phyloP scores from a whole-genome alignment of 2,113 vertebrate species.

The Budorcas taxicolor region DNA sequence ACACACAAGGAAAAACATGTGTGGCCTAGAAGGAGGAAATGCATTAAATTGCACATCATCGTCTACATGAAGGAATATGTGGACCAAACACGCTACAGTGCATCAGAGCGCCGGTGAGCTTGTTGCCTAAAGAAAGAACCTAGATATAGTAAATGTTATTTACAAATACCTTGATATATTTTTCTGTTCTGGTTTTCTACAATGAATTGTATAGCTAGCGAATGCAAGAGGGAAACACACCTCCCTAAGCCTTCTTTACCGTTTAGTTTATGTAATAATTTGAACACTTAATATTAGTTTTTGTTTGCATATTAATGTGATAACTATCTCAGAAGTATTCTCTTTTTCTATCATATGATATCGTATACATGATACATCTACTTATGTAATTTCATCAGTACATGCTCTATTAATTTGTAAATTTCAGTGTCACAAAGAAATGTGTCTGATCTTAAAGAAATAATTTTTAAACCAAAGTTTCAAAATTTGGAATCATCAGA shows the following conservation, averaged over 20 bases:
- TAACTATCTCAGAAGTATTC: background rate
- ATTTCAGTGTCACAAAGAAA: background rate
- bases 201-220: background rate
- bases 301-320: background rate
- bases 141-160: background rate
- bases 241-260: background rate
- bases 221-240: background rate
- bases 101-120: accelerated
- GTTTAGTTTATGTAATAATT: background rate
- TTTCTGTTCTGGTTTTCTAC: background rate
- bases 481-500: background rate
- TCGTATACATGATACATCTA: background rate
- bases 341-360: background rate
- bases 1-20: too few species aligned
- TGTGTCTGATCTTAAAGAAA: background rate
- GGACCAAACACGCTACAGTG: background rate
- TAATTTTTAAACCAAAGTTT: background rate
- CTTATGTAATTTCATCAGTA: background rate
- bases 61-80: background rate
- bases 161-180: background rate
- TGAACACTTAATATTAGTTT: background rate
- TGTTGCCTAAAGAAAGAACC: background rate
- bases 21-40: background rate
- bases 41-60: background rate
- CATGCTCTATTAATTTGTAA: background rate